phyloP scores from a whole-genome alignment of 1,140 invertebrate species.

The Drosophila setifemur region DNA sequence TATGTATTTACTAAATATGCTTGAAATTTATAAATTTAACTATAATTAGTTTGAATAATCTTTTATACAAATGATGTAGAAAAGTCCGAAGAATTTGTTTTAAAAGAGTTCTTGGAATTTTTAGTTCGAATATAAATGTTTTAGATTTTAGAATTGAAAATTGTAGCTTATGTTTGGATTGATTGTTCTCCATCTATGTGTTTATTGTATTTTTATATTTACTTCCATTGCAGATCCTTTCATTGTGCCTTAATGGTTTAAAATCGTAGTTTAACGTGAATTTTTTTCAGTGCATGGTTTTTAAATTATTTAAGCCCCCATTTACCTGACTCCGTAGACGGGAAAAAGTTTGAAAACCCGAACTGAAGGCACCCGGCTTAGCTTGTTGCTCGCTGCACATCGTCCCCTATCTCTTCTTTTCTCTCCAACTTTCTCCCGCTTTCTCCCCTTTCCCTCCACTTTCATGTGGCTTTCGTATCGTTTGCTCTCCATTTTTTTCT shows the following conservation, averaged over 20 bases:
- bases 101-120: too few species aligned
- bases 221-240: too few species aligned
- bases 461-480: slow-evolving; percentile 1
- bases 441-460: background rate
- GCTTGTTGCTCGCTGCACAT: slow-evolving; percentile 28
- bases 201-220: too few species aligned
- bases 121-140: too few species aligned
- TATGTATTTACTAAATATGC: too few species aligned
- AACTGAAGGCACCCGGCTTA: background rate
- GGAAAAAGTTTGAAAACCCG: background rate
- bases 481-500: slow-evolving; percentile 9
- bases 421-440: background rate
- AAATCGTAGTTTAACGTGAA: background rate
- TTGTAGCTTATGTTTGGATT: too few species aligned
- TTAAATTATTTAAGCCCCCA: slow-evolving; percentile 17
- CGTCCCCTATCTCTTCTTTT: background rate
- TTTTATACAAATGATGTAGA: too few species aligned
- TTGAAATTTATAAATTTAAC: too few species aligned
- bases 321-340: background rate
- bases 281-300: background rate
- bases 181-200: too few species aligned
- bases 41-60: too few species aligned
- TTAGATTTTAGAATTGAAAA: background rate
- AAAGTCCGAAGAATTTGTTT: too few species aligned
- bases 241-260: too few species aligned